phyloP scores from a whole-genome alignment of 2,113 vertebrate genomes.

The Herpetotheres cachinnans region DNA sequence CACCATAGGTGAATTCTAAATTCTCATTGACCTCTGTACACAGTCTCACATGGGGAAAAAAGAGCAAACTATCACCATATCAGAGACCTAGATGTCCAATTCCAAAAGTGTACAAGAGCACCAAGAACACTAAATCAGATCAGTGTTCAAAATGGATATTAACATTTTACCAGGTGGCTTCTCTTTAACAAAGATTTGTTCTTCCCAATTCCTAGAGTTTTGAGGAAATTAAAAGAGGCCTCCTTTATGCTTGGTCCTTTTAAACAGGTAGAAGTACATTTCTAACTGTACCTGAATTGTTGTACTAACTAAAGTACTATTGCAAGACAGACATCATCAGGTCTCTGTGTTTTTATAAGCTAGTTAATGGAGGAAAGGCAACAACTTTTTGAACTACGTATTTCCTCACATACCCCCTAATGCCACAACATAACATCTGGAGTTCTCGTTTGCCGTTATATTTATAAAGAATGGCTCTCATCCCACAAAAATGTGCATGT shows the following conservation, averaged over 20 bases:
- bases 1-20: not conserved
- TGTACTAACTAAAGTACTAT: not conserved
- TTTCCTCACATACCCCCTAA: not conserved
- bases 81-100: not conserved
- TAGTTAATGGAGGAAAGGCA: not conserved
- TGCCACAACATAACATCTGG: not conserved
- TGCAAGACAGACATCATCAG: not conserved
- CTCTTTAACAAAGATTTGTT: not conserved
- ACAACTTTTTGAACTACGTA: not conserved
- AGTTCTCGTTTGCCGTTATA: not conserved
- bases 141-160: not conserved
- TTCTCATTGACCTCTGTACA: not conserved
- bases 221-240: not conserved
- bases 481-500: not conserved
- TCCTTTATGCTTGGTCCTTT: not conserved
- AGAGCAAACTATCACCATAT: not conserved
- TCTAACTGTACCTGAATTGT: not conserved
- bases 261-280: not conserved
- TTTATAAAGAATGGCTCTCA: not conserved
- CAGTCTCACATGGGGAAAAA: not conserved
- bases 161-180: not conserved
- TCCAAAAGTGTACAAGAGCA: not conserved
- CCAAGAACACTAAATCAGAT: not conserved
- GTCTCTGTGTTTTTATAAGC: not conserved
- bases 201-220: not conserved